A percentile compares a stretch with the other conserved stretches of the same genome.
phyloP scores from a whole-genome alignment of 2,888 invertebrate species.

The Dyspetes luteomarginatus region DNA sequence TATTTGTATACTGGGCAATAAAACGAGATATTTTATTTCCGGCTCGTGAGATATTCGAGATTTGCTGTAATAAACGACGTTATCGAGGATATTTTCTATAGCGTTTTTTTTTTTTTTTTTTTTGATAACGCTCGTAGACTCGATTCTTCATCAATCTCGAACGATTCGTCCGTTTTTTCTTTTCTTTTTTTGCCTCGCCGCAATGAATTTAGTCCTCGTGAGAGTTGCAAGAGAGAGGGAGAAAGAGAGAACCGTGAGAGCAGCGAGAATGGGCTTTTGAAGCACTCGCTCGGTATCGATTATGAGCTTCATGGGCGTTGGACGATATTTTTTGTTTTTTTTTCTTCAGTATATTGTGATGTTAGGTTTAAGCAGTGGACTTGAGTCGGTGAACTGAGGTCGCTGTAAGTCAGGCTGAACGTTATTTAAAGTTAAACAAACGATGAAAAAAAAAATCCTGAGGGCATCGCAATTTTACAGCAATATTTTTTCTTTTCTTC shows the following conservation, averaged over 20 bases:
- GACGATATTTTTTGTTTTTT: conserved; percentile 66
- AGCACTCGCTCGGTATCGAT: conserved; percentile 27
- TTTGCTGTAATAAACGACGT: conserved; percentile 18
- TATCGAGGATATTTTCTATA: conserved; percentile 45
- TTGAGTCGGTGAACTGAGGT: conserved; percentile 81
- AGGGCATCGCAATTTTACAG: conserved; percentile 57
- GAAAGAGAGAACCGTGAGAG: background rate
- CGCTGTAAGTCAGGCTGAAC: conserved; percentile 79
- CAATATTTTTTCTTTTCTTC: conserved; percentile 29
- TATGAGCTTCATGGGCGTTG: conserved; percentile 26
- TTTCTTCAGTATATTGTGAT: conserved; percentile 83
- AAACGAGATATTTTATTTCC: conserved; percentile 46
- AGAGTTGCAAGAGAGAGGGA: conserved; percentile 65
- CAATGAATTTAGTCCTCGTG: too few species aligned
- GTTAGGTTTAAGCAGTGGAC: conserved; percentile 82
- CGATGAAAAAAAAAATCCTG: conserved; percentile 43
- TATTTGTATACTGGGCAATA: conserved; percentile 40
- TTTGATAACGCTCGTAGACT: conserved; percentile 49
- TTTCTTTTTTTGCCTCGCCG: conserved; percentile 59
- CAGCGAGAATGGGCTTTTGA: conserved; percentile 15
- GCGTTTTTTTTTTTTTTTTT: conserved; percentile 37
- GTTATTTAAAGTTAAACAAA: conserved; percentile 68
- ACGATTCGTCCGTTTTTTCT: conserved; percentile 29
- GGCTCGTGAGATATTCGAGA: conserved; percentile 39
- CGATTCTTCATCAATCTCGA: conserved; percentile 49